phyloP scores from a whole-genome alignment of 2,113 vertebrate genomes.

The Myotis davidii region DNA sequence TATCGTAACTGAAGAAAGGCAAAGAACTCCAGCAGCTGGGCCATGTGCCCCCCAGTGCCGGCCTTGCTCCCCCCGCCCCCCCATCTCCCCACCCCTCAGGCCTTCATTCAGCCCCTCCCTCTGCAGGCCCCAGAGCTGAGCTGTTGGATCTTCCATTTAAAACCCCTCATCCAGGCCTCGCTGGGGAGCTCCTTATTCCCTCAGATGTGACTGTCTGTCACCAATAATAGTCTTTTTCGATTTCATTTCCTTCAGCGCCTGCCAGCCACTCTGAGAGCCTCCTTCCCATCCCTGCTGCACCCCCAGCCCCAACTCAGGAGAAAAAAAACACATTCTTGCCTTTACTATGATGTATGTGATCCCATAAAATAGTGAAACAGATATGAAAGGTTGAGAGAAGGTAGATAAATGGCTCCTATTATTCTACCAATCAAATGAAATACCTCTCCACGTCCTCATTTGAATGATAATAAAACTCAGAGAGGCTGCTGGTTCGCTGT shows the following conservation, averaged over 20 bases:
- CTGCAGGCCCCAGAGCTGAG: background rate
- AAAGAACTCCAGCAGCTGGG: slow-evolving; percentile 36
- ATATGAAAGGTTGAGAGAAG: slow-evolving; percentile 94
- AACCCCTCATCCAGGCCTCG: slow-evolving; percentile 52
- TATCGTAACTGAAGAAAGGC: slow-evolving; percentile 58
- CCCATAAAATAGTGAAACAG: slow-evolving; percentile 93
- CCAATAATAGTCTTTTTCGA: slow-evolving; percentile 79
- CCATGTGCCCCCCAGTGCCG: background rate
- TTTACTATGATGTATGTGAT: slow-evolving; percentile 93
- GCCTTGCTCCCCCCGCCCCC: background rate
- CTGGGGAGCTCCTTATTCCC: slow-evolving; percentile 69
- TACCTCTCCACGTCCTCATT: slow-evolving; percentile 92
- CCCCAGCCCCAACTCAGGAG: slow-evolving; percentile 70
- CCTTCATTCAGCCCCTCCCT: background rate
- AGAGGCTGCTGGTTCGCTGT: slow-evolving; percentile 83
- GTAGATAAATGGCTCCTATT: slow-evolving; percentile 95
- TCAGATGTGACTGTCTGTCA: slow-evolving; percentile 80
- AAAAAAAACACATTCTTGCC: slow-evolving; percentile 92
- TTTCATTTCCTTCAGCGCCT: slow-evolving; percentile 77
- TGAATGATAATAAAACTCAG: slow-evolving; percentile 93
- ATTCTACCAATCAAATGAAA: slow-evolving; percentile 95
- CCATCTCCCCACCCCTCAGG: background rate
- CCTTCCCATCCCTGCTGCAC: slow-evolving; percentile 24
- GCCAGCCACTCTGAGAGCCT: slow-evolving; percentile 42
- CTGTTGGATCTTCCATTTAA: slow-evolving; percentile 65